phyloP scores from a whole-genome alignment of 30 jellyfish, hydroid and myxozoan genomes.

The Aurelia coerulea region DNA sequence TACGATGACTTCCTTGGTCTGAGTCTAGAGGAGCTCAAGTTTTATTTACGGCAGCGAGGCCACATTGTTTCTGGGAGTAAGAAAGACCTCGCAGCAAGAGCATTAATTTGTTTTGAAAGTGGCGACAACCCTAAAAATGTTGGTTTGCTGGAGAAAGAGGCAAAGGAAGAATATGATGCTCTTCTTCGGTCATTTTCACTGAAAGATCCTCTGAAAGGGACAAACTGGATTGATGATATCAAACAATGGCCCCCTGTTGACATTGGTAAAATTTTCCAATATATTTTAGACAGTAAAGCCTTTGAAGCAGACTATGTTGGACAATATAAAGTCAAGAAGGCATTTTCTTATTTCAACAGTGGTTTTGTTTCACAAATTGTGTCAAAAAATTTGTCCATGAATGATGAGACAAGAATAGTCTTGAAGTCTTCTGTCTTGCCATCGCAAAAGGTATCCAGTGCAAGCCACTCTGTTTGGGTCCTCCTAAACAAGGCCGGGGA shows the following conservation, averaged over 20 bases:
- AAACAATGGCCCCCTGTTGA: constrained; percentile 47
- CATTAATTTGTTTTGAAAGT: not conserved
- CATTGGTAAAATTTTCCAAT: constrained; percentile 53
- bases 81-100: not conserved
- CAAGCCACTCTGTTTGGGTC: too few species aligned
- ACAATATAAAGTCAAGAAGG: constrained; percentile 69
- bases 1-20: not conserved
- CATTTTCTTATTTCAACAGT: constrained; percentile 65
- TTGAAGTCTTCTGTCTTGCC: not conserved
- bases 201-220: not conserved
- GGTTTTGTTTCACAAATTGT: constrained; percentile 62
- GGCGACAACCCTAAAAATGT: not conserved
- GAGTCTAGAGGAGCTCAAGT: not conserved
- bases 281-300: constrained; percentile 4
- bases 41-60: not conserved
- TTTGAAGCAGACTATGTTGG: constrained; percentile 65
- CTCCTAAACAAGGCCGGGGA: too few species aligned
- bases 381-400: not conserved
- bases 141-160: not conserved
- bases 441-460: not conserved
- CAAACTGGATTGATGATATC: constrained; percentile 23
- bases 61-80: not conserved
- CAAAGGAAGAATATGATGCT: not conserved
- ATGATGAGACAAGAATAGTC: not conserved
- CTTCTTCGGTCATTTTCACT: not conserved